phyloP scores from a whole-genome alignment of 2,888 invertebrate genomes.

The Parelbella ahira region DNA sequence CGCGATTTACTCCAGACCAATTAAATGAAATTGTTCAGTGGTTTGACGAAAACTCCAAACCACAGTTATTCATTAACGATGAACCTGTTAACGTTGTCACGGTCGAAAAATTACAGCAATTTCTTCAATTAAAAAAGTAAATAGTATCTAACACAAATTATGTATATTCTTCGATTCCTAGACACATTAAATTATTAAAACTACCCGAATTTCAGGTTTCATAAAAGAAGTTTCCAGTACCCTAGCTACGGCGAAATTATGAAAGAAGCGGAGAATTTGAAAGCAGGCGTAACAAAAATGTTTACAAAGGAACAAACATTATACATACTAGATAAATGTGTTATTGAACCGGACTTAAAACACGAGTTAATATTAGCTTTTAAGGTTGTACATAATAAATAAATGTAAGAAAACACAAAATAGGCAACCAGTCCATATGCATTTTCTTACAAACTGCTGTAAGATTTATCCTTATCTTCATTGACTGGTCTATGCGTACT shows the following conservation, averaged over 20 bases:
- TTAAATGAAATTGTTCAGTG: conserved; percentile 47
- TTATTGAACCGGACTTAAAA: conserved; percentile 50
- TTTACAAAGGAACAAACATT: conserved; percentile 60
- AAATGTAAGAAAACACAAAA: too few species aligned
- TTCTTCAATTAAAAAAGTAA: conserved; percentile 61
- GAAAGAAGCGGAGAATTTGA: conserved; percentile 52
- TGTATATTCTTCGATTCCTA: not conserved
- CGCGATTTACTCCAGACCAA: conserved; percentile 56
- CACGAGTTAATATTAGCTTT: conserved; percentile 64
- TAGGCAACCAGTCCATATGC: too few species aligned
- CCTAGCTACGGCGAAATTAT: conserved; percentile 63
- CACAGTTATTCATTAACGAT: conserved; percentile 45
- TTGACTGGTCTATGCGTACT: too few species aligned
- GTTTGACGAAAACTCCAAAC: conserved; percentile 56
- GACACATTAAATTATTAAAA: too few species aligned
- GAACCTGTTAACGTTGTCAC: conserved; percentile 53
- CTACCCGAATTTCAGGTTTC: conserved; percentile 57
- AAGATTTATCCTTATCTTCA: too few species aligned
- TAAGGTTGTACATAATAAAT: conserved; percentile 47
- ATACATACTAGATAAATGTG: conserved; percentile 55
- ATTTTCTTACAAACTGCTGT: too few species aligned
- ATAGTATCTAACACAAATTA: too few species aligned
- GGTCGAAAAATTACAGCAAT: conserved; percentile 51
- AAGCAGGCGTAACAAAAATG: conserved; percentile 47
- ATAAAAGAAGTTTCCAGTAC: conserved; percentile 58